These are phyloP conservation scores for Drosophila quinaria DNA, from an alignment of 2,888 invertebrate genomes.

Conservation along the genomic window DNA sequence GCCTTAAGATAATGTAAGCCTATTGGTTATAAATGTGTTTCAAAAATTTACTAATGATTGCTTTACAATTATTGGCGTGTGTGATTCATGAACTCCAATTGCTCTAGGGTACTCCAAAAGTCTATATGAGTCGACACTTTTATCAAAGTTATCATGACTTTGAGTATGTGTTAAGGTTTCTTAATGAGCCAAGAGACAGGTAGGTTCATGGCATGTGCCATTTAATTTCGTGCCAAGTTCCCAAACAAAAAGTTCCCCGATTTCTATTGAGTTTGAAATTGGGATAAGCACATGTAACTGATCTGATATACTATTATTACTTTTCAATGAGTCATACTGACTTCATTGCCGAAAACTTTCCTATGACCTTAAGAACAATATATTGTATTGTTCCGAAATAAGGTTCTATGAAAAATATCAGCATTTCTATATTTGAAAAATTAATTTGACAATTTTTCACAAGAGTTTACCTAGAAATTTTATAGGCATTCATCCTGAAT, in stretches of 20 bases:
- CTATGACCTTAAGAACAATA: neutral
- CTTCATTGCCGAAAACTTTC: neutral
- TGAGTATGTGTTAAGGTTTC: slow-evolving; percentile 47
- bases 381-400: neutral
- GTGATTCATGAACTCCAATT: slow-evolving; percentile 35
- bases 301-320: neutral
- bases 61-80: neutral
- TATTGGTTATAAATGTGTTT: slow-evolving; percentile 9
- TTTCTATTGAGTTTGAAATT: slow-evolving; percentile 10
- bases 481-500: too few relatives aligned
- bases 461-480: too few relatives aligned
- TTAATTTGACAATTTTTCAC: too few relatives aligned
- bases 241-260: slow-evolving; percentile 18
- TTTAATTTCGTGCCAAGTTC: neutral
- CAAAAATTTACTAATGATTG: slow-evolving; percentile 26
- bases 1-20: slow-evolving; percentile 1
- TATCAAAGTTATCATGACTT: slow-evolving; percentile 31
- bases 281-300: slow-evolving; percentile 11
- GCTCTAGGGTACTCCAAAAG: slow-evolving; percentile 28
- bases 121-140: slow-evolving; percentile 42
- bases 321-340: neutral
- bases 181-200: slow-evolving; percentile 45
- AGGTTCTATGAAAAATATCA: too few relatives aligned
- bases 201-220: neutral
- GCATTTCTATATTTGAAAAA: too few relatives aligned